Evolutionary conservation across 2,888 invertebrate species (phyloP).

Genomic region (Coleophora deauratella): DNA sequence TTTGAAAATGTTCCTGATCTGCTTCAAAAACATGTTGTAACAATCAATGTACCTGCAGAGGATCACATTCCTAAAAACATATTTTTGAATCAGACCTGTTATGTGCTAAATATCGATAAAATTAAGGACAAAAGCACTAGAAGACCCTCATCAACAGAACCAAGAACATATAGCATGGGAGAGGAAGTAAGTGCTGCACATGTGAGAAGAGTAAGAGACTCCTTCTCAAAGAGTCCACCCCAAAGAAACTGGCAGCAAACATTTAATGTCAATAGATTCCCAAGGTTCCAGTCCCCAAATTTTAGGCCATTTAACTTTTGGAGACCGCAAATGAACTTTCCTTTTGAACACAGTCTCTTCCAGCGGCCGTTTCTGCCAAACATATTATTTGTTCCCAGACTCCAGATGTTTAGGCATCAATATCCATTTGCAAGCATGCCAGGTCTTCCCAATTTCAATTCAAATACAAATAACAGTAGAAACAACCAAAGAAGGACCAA

Average conservation of each 20-base stretch:
- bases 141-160: conserved; percentile 19
- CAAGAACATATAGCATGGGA: conserved; percentile 26
- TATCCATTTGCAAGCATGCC: conserved; percentile 14
- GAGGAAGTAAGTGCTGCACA: conserved; percentile 41
- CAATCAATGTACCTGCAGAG: conserved; percentile 38
- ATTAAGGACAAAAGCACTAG: conserved; percentile 28
- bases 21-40: conserved; percentile 30
- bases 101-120: conserved; percentile 37
- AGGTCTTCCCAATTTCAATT: conserved; percentile 9
- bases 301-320: conserved; percentile 30
- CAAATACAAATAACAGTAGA: conserved; percentile 12
- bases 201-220: conserved; percentile 31
- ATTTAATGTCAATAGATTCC: neutral
- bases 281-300: conserved; percentile 16
- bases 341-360: conserved; percentile 22
- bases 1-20: conserved; percentile 44
- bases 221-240: conserved; percentile 13
- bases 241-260: conserved; percentile 10
- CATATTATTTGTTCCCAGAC: conserved; percentile 24
- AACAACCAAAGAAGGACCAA: conserved; percentile 11
- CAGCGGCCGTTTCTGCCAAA: conserved; percentile 30
- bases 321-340: conserved; percentile 30
- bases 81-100: conserved; percentile 37
- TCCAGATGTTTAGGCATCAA: conserved; percentile 25
- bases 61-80: conserved; percentile 42